Conservation (phyloP, 2,888 invertebrate genomes). For the Tipula helvola region DNA sequence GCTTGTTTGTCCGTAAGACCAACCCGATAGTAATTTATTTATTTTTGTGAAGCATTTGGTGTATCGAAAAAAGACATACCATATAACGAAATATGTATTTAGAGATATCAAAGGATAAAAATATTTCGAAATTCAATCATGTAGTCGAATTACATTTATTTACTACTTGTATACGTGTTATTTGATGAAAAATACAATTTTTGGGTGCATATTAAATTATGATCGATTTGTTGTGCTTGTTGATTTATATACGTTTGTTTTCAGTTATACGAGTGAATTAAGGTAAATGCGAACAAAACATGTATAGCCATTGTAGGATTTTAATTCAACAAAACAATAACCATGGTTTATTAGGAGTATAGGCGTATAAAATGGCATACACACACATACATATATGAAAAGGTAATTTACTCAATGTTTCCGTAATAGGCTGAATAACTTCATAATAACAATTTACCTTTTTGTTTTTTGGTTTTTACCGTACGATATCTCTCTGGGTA, state of each 20-base stretch:
- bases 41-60: not conserved
- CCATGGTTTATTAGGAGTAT: not conserved
- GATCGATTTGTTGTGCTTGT: not conserved
- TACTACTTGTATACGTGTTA: not conserved
- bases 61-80: not conserved
- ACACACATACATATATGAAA: too few species aligned
- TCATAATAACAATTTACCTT: not conserved
- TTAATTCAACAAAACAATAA: not conserved
- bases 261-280: not conserved
- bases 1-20: not conserved
- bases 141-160: not conserved
- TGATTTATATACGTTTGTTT: not conserved
- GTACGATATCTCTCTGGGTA: not conserved
- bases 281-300: not conserved
- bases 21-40: not conserved
- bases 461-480: not conserved
- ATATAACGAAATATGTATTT: not conserved
- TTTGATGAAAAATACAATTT: not conserved
- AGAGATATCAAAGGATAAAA: not conserved
- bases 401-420: too few species aligned
- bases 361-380: not conserved
- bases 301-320: not conserved
- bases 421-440: not conserved
- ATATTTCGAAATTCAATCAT: not conserved
- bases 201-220: not conserved